Conservation (phyloP, 1,140 invertebrate species). For the honey bee (Apis mellifera) region Amel_HAv3.1 CM009935.2:1430001-1430500, state of each 20-base stretch:
- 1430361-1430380: not conserved
- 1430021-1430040: not conserved
- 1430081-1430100: not conserved
- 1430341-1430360: slow-evolving; percentile 5
- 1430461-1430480: slow-evolving; percentile 18
- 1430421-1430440: slow-evolving; percentile 36
- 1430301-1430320: slow-evolving; percentile 10
- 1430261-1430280: not conserved
- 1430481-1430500: slow-evolving; percentile 51
- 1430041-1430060: not conserved
- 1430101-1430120: slow-evolving; percentile 13
- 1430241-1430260: slow-evolving; percentile 35
- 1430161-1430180: not conserved
- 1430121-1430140: not conserved
- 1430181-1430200: not conserved
- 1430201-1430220: slow-evolving; percentile 17
- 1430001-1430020: no score
- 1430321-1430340: slow-evolving; percentile 4
- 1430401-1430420: slow-evolving; percentile 33
- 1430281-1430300: not conserved
- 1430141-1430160: not conserved
- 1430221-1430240: not conserved
- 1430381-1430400: slow-evolving; percentile 9
- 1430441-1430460: not conserved
- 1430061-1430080: not conserved